Percentiles rank a stretch among this genome's conserved stretches.
Evolutionary conservation across 2,113 vertebrate species (phyloP).

Genomic region (Leptosomus discolor): DNA sequence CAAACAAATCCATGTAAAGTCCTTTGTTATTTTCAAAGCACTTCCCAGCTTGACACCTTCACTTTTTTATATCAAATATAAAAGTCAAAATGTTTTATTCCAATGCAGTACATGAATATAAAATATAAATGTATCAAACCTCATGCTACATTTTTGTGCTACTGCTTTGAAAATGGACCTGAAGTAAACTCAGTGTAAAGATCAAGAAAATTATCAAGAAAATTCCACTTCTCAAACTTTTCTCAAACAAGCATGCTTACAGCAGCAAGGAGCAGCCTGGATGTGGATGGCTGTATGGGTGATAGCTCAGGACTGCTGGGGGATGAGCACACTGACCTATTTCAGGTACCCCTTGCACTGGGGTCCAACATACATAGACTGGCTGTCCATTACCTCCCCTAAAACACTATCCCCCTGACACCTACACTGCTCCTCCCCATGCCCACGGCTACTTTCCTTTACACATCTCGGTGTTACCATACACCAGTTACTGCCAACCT

Average conservation of each 20-base stretch:
- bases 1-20: constrained; percentile 13
- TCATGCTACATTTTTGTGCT: neutral
- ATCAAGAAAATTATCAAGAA: neutral
- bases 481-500: neutral
- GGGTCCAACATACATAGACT: too few relatives aligned
- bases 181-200: neutral
- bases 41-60: constrained; percentile 16
- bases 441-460: neutral
- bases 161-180: neutral
- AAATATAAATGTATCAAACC: constrained; percentile 14
- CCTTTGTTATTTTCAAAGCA: constrained; percentile 49
- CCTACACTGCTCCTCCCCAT: neutral
- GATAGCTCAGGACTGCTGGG: neutral
- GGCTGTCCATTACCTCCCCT: neutral
- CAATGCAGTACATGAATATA: neutral
- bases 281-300: neutral
- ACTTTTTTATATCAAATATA: constrained; percentile 28
- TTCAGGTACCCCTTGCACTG: neutral
- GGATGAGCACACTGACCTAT: neutral
- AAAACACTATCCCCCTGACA: neutral
- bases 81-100: constrained; percentile 49
- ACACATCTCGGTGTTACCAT: accelerated
- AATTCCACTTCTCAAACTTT: neutral
- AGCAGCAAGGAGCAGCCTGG: neutral
- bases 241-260: neutral